A percentile compares a stretch with the other conserved stretches of the same genome.
These are phyloP conservation scores for Anneissia japonica DNA, from an alignment of 35 echinoderm and acorn worm species.

Conservation along the genomic window DNA sequence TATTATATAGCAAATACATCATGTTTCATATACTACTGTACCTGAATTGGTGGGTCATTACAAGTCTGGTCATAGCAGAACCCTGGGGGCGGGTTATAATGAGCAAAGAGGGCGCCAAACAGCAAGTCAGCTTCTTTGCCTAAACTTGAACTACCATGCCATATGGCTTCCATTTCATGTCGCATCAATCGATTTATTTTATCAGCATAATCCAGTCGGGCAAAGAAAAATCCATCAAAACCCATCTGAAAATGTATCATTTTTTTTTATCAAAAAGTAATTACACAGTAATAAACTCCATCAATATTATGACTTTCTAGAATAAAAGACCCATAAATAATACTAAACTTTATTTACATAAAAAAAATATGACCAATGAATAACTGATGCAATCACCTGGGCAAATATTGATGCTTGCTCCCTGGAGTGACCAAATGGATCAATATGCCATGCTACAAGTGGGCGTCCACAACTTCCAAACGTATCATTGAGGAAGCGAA, in stretches of 20 bases:
- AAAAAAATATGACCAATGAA: not conserved
- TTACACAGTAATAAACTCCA: too few species aligned
- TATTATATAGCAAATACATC: not conserved
- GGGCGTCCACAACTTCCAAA: slow-evolving; percentile 88
- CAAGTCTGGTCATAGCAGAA: slow-evolving; percentile 85
- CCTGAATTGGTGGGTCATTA: slow-evolving; percentile 80
- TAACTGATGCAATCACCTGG: slow-evolving; percentile 40
- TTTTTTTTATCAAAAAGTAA: not conserved
- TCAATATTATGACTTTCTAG: too few species aligned
- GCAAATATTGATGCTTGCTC: slow-evolving; percentile 94
- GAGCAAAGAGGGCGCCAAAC: slow-evolving; percentile 71
- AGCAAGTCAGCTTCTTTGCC: slow-evolving; percentile 64
- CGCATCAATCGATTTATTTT: slow-evolving; percentile 23
- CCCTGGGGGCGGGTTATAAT: slow-evolving; percentile 68
- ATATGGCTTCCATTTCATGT: slow-evolving; percentile 69
- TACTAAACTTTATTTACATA: too few species aligned
- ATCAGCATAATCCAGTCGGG: slow-evolving; percentile 65
- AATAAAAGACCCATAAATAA: too few species aligned
- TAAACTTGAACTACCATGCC: slow-evolving; percentile 59
- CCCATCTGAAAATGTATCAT: slow-evolving; percentile 62
- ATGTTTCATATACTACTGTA: slow-evolving; percentile 10
- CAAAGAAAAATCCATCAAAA: slow-evolving; percentile 98
- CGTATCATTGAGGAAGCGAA: slow-evolving; percentile 76
- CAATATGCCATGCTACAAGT: slow-evolving; percentile 82
- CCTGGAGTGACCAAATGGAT: slow-evolving; percentile 95